Evolutionary conservation across 2,888 invertebrate species (phyloP).

Genomic region (Cartodere bifasciata): DNA sequence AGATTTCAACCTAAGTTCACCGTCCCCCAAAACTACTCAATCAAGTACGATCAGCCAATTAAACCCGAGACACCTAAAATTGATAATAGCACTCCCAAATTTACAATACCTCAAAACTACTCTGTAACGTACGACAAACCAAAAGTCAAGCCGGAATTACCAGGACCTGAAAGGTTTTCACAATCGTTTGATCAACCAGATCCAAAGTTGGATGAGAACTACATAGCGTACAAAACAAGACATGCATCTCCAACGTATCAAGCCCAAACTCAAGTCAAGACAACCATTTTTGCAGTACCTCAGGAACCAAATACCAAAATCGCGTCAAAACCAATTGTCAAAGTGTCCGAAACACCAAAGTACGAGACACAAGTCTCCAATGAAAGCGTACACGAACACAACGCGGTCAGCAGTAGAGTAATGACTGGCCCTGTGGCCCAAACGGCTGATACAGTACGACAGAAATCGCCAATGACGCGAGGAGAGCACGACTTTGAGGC

Average conservation of each 20-base stretch:
- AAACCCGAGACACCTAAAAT: conserved; percentile 8
- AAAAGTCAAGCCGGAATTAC: neutral
- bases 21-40: conserved; percentile 7
- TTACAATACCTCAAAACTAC: conserved; percentile 15
- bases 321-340: conserved; percentile 10
- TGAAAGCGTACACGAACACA: conserved; percentile 37
- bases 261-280: conserved; percentile 8
- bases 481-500: conserved; percentile 43
- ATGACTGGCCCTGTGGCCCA: conserved; percentile 65
- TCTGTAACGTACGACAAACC: conserved; percentile 13
- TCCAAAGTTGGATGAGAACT: neutral
- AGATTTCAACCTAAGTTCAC: too few species aligned
- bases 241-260: conserved; percentile 2
- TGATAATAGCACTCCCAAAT: conserved; percentile 7
- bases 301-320: conserved; percentile 9
- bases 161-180: too few species aligned
- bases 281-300: conserved; percentile 6
- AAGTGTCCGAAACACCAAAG: conserved; percentile 16
- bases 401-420: conserved; percentile 53
- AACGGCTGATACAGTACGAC: conserved; percentile 50
- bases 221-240: conserved; percentile 1
- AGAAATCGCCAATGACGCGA: conserved; percentile 41
- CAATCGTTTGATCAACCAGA: neutral
- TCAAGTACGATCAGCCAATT: conserved; percentile 15
- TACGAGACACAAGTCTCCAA: conserved; percentile 26